A percentile compares a stretch with the other conserved stretches of the same genome.
Conservation (phyloP, 2,888 invertebrate species). For the Agrochola litura region DNA sequence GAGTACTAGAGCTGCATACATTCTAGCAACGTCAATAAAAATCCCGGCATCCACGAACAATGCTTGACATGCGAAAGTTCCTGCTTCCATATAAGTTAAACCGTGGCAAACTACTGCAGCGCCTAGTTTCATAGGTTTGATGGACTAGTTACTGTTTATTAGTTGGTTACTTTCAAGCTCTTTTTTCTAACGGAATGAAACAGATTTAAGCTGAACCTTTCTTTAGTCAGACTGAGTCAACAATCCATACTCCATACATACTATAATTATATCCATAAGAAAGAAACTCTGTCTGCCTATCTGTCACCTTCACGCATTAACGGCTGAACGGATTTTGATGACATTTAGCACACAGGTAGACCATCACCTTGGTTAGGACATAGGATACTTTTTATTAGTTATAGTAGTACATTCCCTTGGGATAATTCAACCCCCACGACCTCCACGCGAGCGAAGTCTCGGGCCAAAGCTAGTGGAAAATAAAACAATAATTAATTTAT, state of each 20-base stretch:
- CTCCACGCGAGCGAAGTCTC: no score
- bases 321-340: neutral
- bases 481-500: neutral
- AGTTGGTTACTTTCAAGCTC: slow-evolving; percentile 4
- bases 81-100: slow-evolving; percentile 26
- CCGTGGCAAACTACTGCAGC: slow-evolving; percentile 18
- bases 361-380: neutral
- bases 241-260: neutral
- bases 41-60: slow-evolving; percentile 29
- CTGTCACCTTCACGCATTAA: neutral
- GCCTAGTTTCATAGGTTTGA: slow-evolving; percentile 7
- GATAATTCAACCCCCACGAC: neutral
- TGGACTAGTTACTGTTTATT: slow-evolving; percentile 47
- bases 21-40: slow-evolving; percentile 30
- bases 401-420: neutral
- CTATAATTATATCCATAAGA: neutral
- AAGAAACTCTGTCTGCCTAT: neutral
- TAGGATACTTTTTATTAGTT: neutral
- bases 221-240: neutral
- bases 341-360: neutral
- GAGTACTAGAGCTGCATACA: neutral
- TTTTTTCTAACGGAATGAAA: neutral
- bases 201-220: neutral
- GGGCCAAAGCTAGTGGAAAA: neutral
- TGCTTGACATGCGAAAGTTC: slow-evolving; percentile 51